phyloP scores from a whole-genome alignment of 2,113 vertebrate species.

The Aptenodytes forsteri region DNA sequence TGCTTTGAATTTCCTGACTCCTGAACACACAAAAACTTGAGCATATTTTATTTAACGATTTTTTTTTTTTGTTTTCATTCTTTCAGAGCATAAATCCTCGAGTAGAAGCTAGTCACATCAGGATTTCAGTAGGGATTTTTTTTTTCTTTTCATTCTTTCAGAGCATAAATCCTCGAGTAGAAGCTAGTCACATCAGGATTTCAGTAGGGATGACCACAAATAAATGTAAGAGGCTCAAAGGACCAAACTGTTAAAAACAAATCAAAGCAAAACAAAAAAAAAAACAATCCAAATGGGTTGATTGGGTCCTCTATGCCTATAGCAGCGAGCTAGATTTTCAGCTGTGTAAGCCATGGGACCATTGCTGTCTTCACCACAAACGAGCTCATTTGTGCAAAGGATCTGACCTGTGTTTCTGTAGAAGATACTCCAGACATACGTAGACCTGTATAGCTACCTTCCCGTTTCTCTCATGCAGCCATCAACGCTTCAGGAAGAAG shows the following conservation, averaged over 20 bases:
- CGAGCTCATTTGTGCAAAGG: neutral
- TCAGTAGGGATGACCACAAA: neutral
- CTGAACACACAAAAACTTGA: neutral
- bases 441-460: neutral
- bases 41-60: neutral
- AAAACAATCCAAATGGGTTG: neutral
- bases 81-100: neutral
- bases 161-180: neutral
- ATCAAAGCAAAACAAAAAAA: neutral
- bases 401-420: neutral
- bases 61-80: neutral
- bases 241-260: neutral
- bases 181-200: neutral
- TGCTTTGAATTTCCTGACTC: neutral
- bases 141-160: neutral
- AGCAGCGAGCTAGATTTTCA: neutral
- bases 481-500: neutral
- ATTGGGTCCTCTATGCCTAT: neutral
- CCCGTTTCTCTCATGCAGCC: neutral
- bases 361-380: neutral
- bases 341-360: neutral
- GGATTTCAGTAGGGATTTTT: neutral
- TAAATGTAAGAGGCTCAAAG: neutral
- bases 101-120: neutral
- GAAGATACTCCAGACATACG: neutral